These are phyloP conservation scores for Triplophysa bombifrons DNA, from an alignment of 2,797 vertebrate species.

Conservation along the genomic window DNA sequence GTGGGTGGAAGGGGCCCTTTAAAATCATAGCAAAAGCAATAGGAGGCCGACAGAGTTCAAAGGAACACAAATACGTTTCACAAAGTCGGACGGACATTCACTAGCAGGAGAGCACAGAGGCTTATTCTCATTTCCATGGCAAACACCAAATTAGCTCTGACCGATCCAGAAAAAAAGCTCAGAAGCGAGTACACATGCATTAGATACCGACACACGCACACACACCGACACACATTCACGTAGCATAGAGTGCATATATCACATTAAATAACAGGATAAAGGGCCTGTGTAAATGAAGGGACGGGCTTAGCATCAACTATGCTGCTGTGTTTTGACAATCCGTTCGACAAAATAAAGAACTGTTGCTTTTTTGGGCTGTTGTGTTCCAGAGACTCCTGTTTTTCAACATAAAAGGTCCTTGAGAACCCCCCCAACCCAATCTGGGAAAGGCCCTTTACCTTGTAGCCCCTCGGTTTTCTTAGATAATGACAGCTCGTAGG, in stretches of 20 bases:
- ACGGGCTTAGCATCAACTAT: slow-evolving; percentile 62
- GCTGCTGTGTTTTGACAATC: slow-evolving; percentile 66
- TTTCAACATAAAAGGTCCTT: slow-evolving; percentile 59
- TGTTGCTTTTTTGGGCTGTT: slow-evolving; percentile 65
- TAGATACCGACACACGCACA: slow-evolving; percentile 66
- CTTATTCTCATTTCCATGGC: slow-evolving; percentile 66
- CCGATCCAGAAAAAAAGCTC: slow-evolving; percentile 66
- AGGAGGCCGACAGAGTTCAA: slow-evolving; percentile 41
- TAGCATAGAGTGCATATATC: slow-evolving; percentile 82
- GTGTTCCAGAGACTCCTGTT: slow-evolving; percentile 65
- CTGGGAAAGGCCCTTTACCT: slow-evolving; percentile 61
- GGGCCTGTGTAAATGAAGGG: slow-evolving; percentile 67
- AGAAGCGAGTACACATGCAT: slow-evolving; percentile 76
- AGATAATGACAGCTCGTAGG: slow-evolving; percentile 84
- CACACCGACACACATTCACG: slow-evolving; percentile 64
- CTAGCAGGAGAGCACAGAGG: slow-evolving; percentile 55
- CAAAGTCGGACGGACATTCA: slow-evolving; percentile 54
- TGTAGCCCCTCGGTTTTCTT: slow-evolving; percentile 74
- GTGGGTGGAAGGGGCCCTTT: not conserved
- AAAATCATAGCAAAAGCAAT: slow-evolving; percentile 42
- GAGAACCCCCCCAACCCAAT: slow-evolving; percentile 50
- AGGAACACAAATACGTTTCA: slow-evolving; percentile 52
- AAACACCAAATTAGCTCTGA: slow-evolving; percentile 69
- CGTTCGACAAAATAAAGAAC: slow-evolving; percentile 56
- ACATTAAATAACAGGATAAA: slow-evolving; percentile 69